A percentile compares a stretch with the other conserved stretches of the same genome.
phyloP scores from a whole-genome alignment of 2,113 vertebrate species.

The Pygoscelis antarcticus region DNA sequence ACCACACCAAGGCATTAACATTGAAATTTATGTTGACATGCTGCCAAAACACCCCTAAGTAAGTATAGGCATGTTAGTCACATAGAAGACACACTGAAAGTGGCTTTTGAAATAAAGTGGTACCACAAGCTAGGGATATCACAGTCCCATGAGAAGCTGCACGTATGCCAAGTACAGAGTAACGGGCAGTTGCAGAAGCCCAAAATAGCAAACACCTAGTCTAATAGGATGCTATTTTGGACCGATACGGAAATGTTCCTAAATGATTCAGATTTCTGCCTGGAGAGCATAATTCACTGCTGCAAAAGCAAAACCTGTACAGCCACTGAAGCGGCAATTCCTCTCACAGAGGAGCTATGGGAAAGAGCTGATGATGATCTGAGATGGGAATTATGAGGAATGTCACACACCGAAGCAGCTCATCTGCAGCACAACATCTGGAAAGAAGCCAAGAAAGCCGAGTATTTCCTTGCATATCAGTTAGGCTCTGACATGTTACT shows the following conservation, averaged over 20 bases:
- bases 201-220: not conserved
- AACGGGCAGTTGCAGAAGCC: not conserved
- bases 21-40: not conserved
- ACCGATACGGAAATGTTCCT: not conserved
- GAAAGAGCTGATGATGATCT: not conserved
- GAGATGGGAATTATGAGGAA: not conserved
- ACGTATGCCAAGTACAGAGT: not conserved
- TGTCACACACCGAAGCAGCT: not conserved
- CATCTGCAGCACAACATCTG: not conserved
- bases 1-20: not conserved
- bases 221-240: not conserved
- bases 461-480: not conserved
- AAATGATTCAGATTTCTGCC: not conserved
- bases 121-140: not conserved
- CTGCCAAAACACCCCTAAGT: not conserved
- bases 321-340: not conserved
- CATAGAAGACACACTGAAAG: not conserved
- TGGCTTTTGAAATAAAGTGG: not conserved
- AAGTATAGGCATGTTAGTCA: not conserved
- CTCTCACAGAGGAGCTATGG: not conserved
- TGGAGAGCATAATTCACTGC: not conserved
- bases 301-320: not conserved
- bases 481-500: not conserved
- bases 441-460: not conserved
- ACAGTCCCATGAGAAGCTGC: not conserved